A percentile compares a stretch with the other conserved stretches of the same genome.
These are phyloP conservation scores for Kryphioiulus occultus DNA, from an alignment of 2,888 invertebrate species.

Conservation along the genomic window DNA sequence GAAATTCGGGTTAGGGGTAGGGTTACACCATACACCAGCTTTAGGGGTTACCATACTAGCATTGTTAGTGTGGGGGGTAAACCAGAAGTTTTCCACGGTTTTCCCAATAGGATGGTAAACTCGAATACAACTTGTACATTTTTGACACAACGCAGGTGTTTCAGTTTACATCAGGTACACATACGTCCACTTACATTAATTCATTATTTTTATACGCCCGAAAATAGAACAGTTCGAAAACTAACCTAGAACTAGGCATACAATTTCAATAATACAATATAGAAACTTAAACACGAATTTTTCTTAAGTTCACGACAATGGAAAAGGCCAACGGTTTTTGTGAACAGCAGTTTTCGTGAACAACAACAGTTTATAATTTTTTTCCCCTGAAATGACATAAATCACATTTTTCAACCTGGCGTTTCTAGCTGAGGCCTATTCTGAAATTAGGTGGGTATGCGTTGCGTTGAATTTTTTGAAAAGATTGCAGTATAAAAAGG, in stretches of 20 bases:
- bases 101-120: background rate
- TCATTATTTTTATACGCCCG: background rate
- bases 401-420: background rate
- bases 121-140: background rate
- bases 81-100: background rate
- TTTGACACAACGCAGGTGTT: background rate
- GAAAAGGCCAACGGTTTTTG: too few species aligned
- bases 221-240: background rate
- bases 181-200: background rate
- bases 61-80: background rate
- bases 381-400: background rate
- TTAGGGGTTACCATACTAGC: background rate
- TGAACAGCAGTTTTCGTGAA: background rate
- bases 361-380: background rate
- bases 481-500: conserved; percentile 13
- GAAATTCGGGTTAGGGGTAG: background rate
- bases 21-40: background rate
- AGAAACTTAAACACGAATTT: background rate
- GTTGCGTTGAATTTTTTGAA: background rate
- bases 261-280: background rate
- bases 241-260: conserved; percentile 26
- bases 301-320: background rate
- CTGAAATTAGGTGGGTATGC: background rate
- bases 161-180: background rate
- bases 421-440: background rate